These are phyloP conservation scores for Onthophagus sagittarius DNA, from an alignment of 2,888 invertebrate genomes.

Conservation along the genomic window DNA sequence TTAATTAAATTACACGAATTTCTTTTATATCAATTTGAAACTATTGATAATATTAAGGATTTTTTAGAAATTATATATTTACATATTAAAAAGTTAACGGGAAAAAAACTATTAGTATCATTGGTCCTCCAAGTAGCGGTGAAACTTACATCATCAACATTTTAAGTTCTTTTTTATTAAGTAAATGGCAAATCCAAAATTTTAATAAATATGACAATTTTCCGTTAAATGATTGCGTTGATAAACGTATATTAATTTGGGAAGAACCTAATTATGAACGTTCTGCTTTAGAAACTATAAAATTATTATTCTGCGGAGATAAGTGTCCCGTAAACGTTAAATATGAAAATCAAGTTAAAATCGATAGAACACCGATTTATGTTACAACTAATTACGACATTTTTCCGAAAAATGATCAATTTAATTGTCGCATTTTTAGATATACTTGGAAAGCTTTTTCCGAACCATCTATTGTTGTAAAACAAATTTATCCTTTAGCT, in stretches of 20 bases:
- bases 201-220: constrained; percentile 26
- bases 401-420: constrained; percentile 3
- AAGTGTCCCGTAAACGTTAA: constrained; percentile 21
- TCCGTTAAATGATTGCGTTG: constrained; percentile 29
- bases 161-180: neutral
- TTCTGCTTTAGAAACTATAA: constrained; percentile 26
- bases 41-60: neutral
- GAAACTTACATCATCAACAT: constrained; percentile 8
- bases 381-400: neutral
- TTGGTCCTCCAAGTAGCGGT: constrained; percentile 16
- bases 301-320: constrained; percentile 26
- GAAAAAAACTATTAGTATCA: constrained; percentile 19
- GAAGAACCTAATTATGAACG: constrained; percentile 30
- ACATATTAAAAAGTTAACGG: neutral
- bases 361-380: constrained; percentile 23
- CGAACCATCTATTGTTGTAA: neutral
- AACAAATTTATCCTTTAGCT: constrained; percentile 3
- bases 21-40: neutral
- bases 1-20: neutral
- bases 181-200: constrained; percentile 21
- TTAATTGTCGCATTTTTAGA: neutral
- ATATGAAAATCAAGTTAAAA: constrained; percentile 24
- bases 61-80: neutral
- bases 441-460: neutral
- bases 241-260: too few relatives aligned